These are phyloP conservation scores for Drepanosiphum platanoidis DNA, from an alignment of 2,888 invertebrate species.

Conservation along the genomic window DNA sequence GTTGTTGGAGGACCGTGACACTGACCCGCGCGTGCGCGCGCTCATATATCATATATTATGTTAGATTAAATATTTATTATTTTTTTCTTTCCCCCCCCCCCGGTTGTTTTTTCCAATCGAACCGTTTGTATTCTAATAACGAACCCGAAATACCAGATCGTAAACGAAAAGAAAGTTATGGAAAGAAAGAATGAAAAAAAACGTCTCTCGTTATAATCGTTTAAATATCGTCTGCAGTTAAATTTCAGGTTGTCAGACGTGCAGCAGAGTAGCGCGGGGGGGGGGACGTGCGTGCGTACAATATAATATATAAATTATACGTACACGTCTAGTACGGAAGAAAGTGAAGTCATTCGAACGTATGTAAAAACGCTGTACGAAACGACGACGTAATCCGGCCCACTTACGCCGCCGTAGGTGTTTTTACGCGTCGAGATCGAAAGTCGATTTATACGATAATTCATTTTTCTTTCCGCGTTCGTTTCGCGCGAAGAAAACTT, in stretches of 20 bases:
- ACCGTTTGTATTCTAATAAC: background rate
- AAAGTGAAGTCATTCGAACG: background rate
- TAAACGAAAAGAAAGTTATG: background rate
- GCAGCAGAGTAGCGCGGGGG: background rate
- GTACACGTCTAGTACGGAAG: background rate
- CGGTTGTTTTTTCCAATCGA: background rate
- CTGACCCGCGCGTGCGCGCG: background rate
- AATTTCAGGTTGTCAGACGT: background rate
- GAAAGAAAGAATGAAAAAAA: background rate
- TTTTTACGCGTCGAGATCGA: too few species aligned
- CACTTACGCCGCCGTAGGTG: too few species aligned
- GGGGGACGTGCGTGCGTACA: background rate
- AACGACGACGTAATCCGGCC: too few species aligned
- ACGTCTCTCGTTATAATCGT: background rate
- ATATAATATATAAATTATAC: too few species aligned
- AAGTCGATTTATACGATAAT: too few species aligned
- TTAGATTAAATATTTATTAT: too few species aligned
- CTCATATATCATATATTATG: background rate
- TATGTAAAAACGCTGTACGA: too few species aligned
- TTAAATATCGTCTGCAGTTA: too few species aligned
- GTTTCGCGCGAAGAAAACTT: too few species aligned
- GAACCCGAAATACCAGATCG: background rate
- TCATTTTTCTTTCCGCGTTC: too few species aligned
- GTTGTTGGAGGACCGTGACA: background rate
- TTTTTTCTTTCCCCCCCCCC: too few species aligned